These are phyloP conservation scores for Tetheella fluctuosa DNA, from an alignment of 2,888 invertebrate genomes.

Conservation along the genomic window DNA sequence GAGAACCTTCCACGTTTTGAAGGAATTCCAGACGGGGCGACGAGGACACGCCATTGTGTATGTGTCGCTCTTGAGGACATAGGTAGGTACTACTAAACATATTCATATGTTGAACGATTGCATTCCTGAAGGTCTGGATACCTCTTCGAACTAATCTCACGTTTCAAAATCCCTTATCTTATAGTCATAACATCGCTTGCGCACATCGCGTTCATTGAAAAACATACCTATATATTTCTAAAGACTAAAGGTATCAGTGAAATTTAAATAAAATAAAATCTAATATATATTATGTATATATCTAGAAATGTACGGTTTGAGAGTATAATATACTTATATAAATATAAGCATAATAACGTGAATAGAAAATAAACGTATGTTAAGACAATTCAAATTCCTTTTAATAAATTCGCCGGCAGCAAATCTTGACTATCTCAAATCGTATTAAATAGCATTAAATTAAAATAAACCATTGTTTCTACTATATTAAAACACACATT, in stretches of 20 bases:
- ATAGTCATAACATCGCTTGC: too few species aligned
- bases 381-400: too few species aligned
- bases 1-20: constrained; percentile 69
- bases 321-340: too few species aligned
- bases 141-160: background rate
- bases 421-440: background rate
- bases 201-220: background rate
- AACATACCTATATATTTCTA: background rate
- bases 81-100: background rate
- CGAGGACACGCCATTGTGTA: constrained; percentile 57
- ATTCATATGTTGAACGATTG: background rate
- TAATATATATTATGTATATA: too few species aligned
- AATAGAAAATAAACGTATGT: too few species aligned
- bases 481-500: constrained; percentile 4
- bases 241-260: too few species aligned
- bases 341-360: too few species aligned
- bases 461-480: constrained; percentile 2
- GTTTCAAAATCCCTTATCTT: too few species aligned
- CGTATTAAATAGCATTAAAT: background rate
- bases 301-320: too few species aligned
- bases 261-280: too few species aligned
- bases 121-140: constrained; percentile 3
- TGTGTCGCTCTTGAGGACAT: constrained; percentile 5
- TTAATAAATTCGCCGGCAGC: background rate
- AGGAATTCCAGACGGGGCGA: constrained; percentile 66